These are phyloP conservation scores for Lamellibrachia luymesi DNA, from an alignment of 1,140 invertebrate species.

Conservation along the genomic window DNA sequence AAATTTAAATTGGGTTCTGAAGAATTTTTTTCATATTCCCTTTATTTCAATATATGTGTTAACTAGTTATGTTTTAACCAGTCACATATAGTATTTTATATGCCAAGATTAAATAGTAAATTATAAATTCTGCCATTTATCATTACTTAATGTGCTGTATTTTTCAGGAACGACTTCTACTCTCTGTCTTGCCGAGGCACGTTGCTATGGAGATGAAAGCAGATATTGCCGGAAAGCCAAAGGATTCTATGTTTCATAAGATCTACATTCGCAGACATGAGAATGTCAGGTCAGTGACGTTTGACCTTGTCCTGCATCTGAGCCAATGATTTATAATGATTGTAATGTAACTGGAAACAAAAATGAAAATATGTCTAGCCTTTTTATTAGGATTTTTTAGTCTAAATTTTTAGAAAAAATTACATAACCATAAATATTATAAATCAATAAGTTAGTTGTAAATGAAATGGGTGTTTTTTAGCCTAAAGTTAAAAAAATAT, in stretches of 20 bases:
- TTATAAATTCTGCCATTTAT: neutral
- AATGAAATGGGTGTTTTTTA: too few relatives aligned
- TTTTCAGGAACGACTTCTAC: slow-evolving; percentile 48
- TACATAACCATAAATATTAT: too few relatives aligned
- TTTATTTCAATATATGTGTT: neutral
- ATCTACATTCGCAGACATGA: slow-evolving; percentile 55
- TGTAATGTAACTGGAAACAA: too few relatives aligned
- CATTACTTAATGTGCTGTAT: neutral
- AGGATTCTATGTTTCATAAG: slow-evolving; percentile 68
- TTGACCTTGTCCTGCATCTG: too few relatives aligned
- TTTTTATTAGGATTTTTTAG: neutral
- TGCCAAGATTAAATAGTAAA: neutral
- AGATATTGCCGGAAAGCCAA: slow-evolving; percentile 74
- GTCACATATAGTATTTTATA: neutral
- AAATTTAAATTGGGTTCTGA: neutral
- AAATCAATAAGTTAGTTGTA: too few relatives aligned
- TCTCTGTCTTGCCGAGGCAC: slow-evolving; percentile 54
- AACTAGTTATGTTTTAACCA: neutral
- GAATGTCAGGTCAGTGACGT: slow-evolving; percentile 49
- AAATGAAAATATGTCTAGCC: neutral
- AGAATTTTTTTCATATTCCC: neutral
- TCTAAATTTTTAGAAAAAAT: too few relatives aligned
- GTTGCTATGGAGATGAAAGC: slow-evolving; percentile 57
- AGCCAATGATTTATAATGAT: too few relatives aligned
- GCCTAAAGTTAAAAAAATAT: too few relatives aligned